phyloP scores from a whole-genome alignment of 2,113 vertebrate species.

The Oxyruncus cristatus region DNA sequence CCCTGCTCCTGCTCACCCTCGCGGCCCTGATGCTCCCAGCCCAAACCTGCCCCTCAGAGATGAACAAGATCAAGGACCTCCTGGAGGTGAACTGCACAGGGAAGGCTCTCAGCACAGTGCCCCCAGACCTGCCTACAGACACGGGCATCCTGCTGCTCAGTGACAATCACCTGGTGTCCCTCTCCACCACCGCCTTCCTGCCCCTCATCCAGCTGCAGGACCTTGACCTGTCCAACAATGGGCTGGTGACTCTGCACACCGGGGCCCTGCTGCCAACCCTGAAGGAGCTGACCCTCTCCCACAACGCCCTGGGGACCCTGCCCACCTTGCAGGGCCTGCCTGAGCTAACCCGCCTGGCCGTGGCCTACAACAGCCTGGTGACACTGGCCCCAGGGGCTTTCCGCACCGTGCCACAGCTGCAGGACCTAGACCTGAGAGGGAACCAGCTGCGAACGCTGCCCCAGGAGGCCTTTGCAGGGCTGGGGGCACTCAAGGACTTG shows the following conservation, averaged over 20 bases:
- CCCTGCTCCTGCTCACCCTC: not conserved
- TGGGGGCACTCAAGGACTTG: not conserved
- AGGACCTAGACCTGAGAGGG: conserved; percentile 44
- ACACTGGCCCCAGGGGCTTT: not conserved
- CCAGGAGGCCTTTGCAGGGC: not conserved
- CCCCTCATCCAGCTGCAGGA: not conserved
- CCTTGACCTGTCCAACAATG: conserved; percentile 40
- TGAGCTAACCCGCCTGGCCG: not conserved
- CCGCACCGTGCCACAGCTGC: not conserved
- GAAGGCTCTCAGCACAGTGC: not conserved
- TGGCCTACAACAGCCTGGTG: conserved; percentile 49
- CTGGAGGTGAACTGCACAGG: conserved; percentile 40
- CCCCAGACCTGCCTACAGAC: not conserved
- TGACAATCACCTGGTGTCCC: not conserved
- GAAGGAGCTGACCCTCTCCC: conserved; percentile 43
- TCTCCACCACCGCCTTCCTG: not conserved
- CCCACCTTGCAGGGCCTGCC: not conserved
- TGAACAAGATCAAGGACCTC: conserved; percentile 30
- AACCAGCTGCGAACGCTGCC: conserved; percentile 8
- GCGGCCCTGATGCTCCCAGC: not conserved
- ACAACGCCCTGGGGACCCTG: not conserved
- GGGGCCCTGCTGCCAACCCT: not conserved
- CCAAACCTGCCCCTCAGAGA: not conserved
- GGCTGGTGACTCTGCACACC: not conserved
- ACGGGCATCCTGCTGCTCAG: conserved; percentile 56